A percentile compares a stretch with the other conserved stretches of the same genome.
Evolutionary conservation across 2,888 invertebrate genomes (phyloP).

Genomic region (Tachina fera): DNA sequence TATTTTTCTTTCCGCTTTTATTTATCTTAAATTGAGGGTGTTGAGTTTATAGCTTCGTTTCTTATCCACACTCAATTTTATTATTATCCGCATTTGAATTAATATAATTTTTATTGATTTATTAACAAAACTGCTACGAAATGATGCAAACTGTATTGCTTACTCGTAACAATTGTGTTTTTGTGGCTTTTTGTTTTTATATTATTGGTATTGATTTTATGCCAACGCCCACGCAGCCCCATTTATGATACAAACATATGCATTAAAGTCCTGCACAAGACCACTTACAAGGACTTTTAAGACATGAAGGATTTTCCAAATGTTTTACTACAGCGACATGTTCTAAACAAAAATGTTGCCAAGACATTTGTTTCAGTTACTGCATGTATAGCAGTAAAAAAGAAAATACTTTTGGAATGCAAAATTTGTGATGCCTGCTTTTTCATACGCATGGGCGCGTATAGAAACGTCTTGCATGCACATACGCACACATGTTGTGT

Average conservation of each 20-base stretch:
- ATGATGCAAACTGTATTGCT: slow-evolving; percentile 44
- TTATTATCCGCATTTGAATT: slow-evolving; percentile 70
- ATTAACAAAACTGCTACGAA: slow-evolving; percentile 47
- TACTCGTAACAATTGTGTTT: not conserved
- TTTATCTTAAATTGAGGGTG: slow-evolving; percentile 60
- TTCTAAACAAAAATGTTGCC: too few species aligned
- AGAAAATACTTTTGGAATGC: too few species aligned
- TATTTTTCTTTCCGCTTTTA: slow-evolving; percentile 2
- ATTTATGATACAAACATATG: not conserved
- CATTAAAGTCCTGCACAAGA: too few species aligned
- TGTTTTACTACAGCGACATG: too few species aligned
- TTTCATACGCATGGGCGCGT: too few species aligned
- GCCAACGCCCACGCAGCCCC: not conserved
- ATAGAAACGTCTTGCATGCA: too few species aligned
- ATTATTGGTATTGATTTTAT: slow-evolving; percentile 22
- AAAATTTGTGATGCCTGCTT: too few species aligned
- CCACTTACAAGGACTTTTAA: too few species aligned
- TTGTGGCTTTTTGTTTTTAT: not conserved
- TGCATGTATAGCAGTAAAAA: too few species aligned
- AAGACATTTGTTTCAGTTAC: too few species aligned
- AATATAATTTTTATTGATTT: slow-evolving; percentile 72
- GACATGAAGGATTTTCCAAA: too few species aligned
- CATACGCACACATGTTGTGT: too few species aligned
- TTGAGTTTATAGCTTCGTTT: slow-evolving; percentile 47
- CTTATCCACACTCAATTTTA: slow-evolving; percentile 43